Evolutionary conservation across 1,140 invertebrate species (phyloP), one percentile per base, ranked within the genome.

Genomic region (Ceratina japonica): DNA sequence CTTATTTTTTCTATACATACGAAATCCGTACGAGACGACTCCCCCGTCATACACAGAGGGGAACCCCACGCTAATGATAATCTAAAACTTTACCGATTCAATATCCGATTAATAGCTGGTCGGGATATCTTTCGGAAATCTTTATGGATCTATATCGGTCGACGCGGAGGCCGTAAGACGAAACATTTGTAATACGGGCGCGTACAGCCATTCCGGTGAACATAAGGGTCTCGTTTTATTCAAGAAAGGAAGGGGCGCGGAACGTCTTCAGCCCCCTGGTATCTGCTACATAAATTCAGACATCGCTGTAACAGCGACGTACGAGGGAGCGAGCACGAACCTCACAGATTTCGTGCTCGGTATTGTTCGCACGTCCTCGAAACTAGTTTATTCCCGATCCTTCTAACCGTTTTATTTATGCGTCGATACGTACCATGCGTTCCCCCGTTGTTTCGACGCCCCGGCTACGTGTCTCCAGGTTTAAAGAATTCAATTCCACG

Each of bases 201-300:
- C 76, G 76, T 73, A 63, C 61, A 2, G 12, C 12, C 22, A n/a
- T 58, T 56, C 37, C 37, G 37, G 18, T n/a, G 8, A 69, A 13
- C 58, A 73, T 58, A 79, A 79, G 52, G 51, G 51, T 63, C 20
- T 20, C 20, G 24, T 71, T 78, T 72, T 44, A 63, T 78, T 20
- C 70, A 15, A 58, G 13, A 3, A 2, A 10, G 22, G 3, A 4
- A 75, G n/a, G 52, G 20, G 27, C 22, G 66, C 5, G 20, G 13
- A 58, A 73, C 15, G 20, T 79, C 69, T 79, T 74, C 70, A 37
- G 18, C 49, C 16, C 22, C 49, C 20, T 20, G 37, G 10, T 59
- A 65, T 63, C 69, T 22, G 70, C 58, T 79, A 49, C 76, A 79
- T 59, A 59, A 72, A 56, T 73, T 73, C 69, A 78, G 16, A 64